Conservation (phyloP, 2,888 invertebrate species). For the Sarcophaga rosellei region DNA sequence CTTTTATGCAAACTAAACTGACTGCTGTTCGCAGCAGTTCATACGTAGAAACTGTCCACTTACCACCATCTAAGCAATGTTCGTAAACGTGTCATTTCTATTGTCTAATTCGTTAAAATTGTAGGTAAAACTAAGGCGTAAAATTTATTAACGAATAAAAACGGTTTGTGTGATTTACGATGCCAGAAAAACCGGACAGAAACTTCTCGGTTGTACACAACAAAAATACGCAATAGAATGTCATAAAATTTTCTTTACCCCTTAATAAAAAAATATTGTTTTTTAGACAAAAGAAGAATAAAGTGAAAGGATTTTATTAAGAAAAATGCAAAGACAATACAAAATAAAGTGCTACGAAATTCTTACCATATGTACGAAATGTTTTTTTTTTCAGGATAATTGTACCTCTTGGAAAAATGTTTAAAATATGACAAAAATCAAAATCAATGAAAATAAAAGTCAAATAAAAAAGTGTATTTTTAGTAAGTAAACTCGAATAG, state of each 20-base stretch:
- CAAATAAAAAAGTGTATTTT: no score
- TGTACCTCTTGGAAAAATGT: no score
- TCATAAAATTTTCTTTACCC: slow-evolving; percentile 29
- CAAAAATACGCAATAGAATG: slow-evolving; percentile 15
- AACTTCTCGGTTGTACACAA: background rate
- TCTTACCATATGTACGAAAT: no score
- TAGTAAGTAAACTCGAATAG: no score
- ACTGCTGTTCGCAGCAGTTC: slow-evolving; percentile 22
- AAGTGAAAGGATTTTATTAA: slow-evolving; percentile 50
- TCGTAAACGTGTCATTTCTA: background rate
- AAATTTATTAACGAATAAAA: slow-evolving; percentile 55
- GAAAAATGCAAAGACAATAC: slow-evolving; percentile 13
- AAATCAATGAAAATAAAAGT: no score
- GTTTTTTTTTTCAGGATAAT: no score
- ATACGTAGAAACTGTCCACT: background rate
- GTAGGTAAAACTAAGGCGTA: slow-evolving; percentile 55
- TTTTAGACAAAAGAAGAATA: background rate
- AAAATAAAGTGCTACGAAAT: background rate
- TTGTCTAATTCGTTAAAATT: slow-evolving; percentile 33
- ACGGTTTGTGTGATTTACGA: slow-evolving; percentile 51
- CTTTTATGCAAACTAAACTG: slow-evolving; percentile 42
- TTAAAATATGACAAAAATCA: no score
- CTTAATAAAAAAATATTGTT: background rate
- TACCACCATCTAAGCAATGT: slow-evolving; percentile 7
- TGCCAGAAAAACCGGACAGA: slow-evolving; percentile 49